Base-by-base conservation (phyloP, 2,888 invertebrate genomes). In the Drosophila paracracens region DNA sequence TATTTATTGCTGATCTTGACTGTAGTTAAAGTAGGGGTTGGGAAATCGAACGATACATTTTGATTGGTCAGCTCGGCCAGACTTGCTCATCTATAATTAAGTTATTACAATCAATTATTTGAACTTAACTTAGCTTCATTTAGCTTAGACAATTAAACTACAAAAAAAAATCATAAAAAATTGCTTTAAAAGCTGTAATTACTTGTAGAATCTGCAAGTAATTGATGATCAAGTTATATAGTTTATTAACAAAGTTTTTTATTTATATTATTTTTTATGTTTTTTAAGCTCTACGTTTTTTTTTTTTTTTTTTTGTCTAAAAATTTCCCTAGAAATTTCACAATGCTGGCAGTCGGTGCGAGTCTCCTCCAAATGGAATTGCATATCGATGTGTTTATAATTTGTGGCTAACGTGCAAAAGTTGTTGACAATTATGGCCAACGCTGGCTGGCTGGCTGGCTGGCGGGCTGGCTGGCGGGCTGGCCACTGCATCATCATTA, bases 391-490 rank as follows among this genome's bases (percentile, higher is more conserved):
- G 82, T 84, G 87, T 71, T 89, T 75, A 83, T 89, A 87, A 89
- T 89, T 85, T 87, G 88, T 79, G 72, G 83, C 82, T 74, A 76
- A 84, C 84, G 88, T 79, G 88, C 82, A 82, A 74, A 82, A 83
- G 84, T 72, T 79, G 79, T 84, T 89, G 85, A 89, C 85, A 85
- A 85, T 85, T 88, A 89, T 84, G 70, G 88, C 73, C 80, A 73
- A 71, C 67, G 69, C 86, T 67, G 68, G 79, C 73, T 46, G 46
- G 21, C 21, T 6, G 5, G 71, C 85, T 65, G 68, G 79, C 74
- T 33, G n/a, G 40, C 43, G 21, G 25, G 25, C 25, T 25, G 7
- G 70, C 87, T 70, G 25, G 25, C 25, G 1, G 7, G 70, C 87
- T 70, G 65, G 79, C 73, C 74, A 82, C 77, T 77, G 83, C 83